Conservation (phyloP, 2,113 vertebrate species). For the Pelusios castaneus region DNA sequence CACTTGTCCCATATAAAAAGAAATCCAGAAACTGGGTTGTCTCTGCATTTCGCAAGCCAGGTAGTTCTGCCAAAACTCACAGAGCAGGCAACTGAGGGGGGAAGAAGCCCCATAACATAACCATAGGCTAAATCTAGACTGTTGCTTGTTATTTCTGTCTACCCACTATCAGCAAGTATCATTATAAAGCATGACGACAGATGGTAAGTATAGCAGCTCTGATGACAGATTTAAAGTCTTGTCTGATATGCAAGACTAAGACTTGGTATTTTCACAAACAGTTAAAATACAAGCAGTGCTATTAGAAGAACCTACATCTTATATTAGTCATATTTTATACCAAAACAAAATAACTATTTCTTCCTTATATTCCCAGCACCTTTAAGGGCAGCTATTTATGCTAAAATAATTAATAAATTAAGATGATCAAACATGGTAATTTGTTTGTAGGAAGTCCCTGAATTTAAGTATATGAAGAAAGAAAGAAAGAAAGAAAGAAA, state of each 20-base stretch:
- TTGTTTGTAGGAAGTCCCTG: background rate
- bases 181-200: background rate
- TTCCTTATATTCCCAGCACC: background rate
- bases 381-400: background rate
- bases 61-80: background rate
- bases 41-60: background rate
- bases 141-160: constrained; percentile 35
- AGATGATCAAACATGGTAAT: background rate
- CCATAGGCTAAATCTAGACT: background rate
- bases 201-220: background rate
- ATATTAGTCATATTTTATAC: background rate
- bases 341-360: background rate
- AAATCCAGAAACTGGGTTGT: constrained; percentile 11
- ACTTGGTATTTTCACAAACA: background rate
- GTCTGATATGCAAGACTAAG: background rate
- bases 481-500: background rate
- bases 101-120: background rate
- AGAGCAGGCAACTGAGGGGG: fast-evolving
- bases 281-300: background rate
- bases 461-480: background rate
- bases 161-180: background rate
- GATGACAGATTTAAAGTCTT: background rate
- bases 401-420: background rate
- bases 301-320: background rate
- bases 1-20: constrained; percentile 17